These are phyloP conservation scores for Chloropsis hardwickii DNA, from an alignment of 2,113 vertebrate species.

Conservation along the genomic window DNA sequence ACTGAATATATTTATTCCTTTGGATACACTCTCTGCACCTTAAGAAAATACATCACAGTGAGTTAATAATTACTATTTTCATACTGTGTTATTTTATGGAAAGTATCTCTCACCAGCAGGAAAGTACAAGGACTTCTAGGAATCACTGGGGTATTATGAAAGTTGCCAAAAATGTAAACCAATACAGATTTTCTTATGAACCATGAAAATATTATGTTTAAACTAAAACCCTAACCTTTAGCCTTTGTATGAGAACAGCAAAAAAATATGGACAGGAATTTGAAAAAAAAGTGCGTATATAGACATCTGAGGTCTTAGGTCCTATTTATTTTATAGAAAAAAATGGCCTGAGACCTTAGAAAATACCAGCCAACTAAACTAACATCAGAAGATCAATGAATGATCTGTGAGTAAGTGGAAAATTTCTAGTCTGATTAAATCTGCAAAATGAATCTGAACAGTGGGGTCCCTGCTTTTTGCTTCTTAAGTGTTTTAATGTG, in stretches of 20 bases:
- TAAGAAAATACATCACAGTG: constrained; percentile 57
- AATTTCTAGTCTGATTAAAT: constrained; percentile 22
- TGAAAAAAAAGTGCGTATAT: neutral
- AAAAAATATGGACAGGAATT: constrained; percentile 46
- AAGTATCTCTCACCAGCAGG: constrained; percentile 71
- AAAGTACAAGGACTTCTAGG: constrained; percentile 70
- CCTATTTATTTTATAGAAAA: constrained; percentile 29
- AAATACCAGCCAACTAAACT: constrained; percentile 45
- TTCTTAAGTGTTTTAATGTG: neutral
- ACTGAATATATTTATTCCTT: neutral
- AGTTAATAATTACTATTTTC: constrained; percentile 73
- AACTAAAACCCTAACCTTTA: constrained; percentile 69
- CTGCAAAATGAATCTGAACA: neutral
- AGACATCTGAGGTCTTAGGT: constrained; percentile 65
- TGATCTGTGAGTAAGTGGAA: constrained; percentile 48
- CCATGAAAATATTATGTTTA: constrained; percentile 74
- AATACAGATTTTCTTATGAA: constrained; percentile 77
- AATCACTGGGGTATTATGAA: constrained; percentile 70
- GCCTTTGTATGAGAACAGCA: constrained; percentile 62
- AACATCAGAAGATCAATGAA: constrained; percentile 45
- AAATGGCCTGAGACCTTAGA: neutral
- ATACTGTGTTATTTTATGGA: constrained; percentile 66
- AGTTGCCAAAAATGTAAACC: constrained; percentile 78
- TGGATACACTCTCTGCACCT: constrained; percentile 4
- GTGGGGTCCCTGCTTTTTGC: neutral